These are phyloP conservation scores for Drosophila fuyamai DNA, from an alignment of 1,140 invertebrate genomes.

Conservation along the genomic window DNA sequence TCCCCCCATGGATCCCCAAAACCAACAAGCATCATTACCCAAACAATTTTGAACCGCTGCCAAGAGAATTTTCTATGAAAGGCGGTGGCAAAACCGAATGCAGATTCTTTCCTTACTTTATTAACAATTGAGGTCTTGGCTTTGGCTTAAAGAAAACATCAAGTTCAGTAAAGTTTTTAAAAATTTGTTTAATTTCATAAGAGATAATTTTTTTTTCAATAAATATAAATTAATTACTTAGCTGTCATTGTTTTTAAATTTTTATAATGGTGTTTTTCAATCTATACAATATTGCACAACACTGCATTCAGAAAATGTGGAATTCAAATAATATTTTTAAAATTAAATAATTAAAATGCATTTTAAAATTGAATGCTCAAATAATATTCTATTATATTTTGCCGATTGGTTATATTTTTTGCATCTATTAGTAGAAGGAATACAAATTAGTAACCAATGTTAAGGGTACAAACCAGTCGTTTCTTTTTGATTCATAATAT, in stretches of 20 bases:
- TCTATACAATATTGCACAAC: no score
- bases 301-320: no score
- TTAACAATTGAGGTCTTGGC: neutral
- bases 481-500: neutral
- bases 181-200: neutral
- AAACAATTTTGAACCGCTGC: conserved; percentile 62
- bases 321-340: no score
- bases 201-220: neutral
- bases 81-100: conserved; percentile 5
- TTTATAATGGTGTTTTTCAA: no score
- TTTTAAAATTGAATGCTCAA: no score
- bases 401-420: no score
- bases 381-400: no score
- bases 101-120: conserved; percentile 20
- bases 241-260: no score
- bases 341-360: no score
- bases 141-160: neutral
- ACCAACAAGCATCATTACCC: conserved; percentile 37
- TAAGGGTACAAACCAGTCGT: conserved; percentile 16
- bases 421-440: no score
- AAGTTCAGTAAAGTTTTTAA: neutral
- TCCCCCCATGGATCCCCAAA: conserved; percentile 11
- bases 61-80: conserved; percentile 48
- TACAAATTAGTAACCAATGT: neutral
- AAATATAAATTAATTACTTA: no score